These are phyloP conservation scores for Pyxicephalus adspersus DNA, from an alignment of 2,113 vertebrate genomes.

Conservation along the genomic window DNA sequence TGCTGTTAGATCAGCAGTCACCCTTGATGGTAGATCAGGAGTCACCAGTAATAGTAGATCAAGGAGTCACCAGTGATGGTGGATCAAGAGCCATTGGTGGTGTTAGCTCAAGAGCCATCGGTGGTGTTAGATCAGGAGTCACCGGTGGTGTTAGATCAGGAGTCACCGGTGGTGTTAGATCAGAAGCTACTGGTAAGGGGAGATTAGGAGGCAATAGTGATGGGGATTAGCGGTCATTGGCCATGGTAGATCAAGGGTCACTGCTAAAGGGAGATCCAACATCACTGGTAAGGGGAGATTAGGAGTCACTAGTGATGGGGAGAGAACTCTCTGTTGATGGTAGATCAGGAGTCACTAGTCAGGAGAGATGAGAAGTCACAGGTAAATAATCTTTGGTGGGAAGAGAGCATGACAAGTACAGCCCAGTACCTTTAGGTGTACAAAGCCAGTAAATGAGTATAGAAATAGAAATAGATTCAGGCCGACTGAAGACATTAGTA, in stretches of 20 bases:
- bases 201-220: not conserved
- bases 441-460: too few species aligned
- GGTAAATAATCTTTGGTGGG: not conserved
- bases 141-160: too few species aligned
- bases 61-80: too few species aligned
- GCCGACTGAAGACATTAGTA: too few species aligned
- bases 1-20: too few species aligned
- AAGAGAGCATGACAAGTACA: not conserved
- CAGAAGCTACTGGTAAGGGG: too few species aligned
- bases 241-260: not conserved
- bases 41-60: not conserved
- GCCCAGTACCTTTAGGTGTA: not conserved
- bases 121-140: not conserved
- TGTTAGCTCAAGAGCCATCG: not conserved
- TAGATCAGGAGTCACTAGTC: not conserved
- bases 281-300: not conserved
- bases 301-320: not conserved
- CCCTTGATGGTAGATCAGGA: too few species aligned
- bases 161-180: too few species aligned
- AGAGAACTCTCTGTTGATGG: not conserved
- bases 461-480: too few species aligned
- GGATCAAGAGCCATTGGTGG: not conserved
- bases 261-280: not conserved
- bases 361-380: too few species aligned
- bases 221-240: too few species aligned